Base-by-base conservation (phyloP, 2,113 vertebrate species). In the Scalopus aquaticus region DNA sequence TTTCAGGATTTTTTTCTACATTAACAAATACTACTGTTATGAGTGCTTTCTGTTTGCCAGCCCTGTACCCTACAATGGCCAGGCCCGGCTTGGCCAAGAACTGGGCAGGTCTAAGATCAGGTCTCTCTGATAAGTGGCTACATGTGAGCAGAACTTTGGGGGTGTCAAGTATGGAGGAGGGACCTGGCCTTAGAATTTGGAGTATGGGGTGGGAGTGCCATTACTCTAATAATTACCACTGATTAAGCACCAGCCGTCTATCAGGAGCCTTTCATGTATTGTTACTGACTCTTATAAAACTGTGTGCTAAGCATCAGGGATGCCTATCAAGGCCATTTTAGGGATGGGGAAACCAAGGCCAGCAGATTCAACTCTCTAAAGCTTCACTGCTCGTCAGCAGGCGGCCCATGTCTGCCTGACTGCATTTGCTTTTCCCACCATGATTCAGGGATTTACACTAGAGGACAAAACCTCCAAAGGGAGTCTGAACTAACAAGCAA, bases 21-120 rank as follows among this genome's bases (percentile, higher is more conserved):
- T 95, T 83, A 96, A 90, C n/a, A 96, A 77, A 92, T 42, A 80
- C 73, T 60, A 54, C 73, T 30, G 86, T 60, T 93, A 49, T 32
- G 88, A 65, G 78, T 32, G 16, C 42, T 85, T 95, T 93, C 76
- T 90, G 76, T 77, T 90, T 72, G 62, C 70, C 42, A 58, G 30
- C 56, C n/a, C 24, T 58, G 30, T 32, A 28, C 67, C 73, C 20
- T 62, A 28, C 42, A 35, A 46, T n/a, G 84, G n/a, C 3, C 30
- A 69, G 42, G 69, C 51, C 67, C 1, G 0, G 15, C 7, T 28
- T 58, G 72, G 51, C 60, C 73, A 39, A 80, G 46, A 54, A 24
- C 22, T 4, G n/a, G 77, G 91, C 64, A 69, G 62, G 37, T 65
- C 73, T 44, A 46, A 74, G 72, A 11, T 58, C 28, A 12, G 39